These are phyloP conservation scores for Polietes domitor DNA, from an alignment of 2,888 invertebrate genomes.

Conservation along the genomic window DNA sequence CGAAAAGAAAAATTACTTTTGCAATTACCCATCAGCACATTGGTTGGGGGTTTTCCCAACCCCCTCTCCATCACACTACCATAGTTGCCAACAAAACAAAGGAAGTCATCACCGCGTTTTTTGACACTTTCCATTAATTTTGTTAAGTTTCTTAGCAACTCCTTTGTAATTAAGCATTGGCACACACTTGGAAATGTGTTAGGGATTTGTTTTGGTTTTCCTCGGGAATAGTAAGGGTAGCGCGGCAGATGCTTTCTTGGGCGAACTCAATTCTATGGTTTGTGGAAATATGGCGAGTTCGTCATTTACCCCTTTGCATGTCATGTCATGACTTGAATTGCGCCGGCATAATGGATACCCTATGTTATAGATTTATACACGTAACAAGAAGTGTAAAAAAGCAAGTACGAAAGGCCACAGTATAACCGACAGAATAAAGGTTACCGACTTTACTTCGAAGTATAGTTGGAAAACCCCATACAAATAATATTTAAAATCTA, in stretches of 20 bases:
- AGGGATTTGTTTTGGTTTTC: constrained; percentile 28
- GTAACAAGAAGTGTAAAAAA: too few species aligned
- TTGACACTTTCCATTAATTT: constrained; percentile 55
- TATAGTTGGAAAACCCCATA: too few species aligned
- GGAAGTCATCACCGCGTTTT: constrained; percentile 42
- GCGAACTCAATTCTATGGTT: background rate
- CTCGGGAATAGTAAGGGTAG: background rate
- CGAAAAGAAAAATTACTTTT: constrained; percentile 36
- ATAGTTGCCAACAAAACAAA: constrained; percentile 5
- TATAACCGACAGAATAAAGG: too few species aligned
- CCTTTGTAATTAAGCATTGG: constrained; percentile 4
- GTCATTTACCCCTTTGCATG: background rate
- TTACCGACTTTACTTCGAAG: too few species aligned
- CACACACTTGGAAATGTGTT: constrained; percentile 3
- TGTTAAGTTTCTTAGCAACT: constrained; percentile 8
- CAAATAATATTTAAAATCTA: too few species aligned
- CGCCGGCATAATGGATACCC: background rate
- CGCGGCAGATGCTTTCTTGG: background rate
- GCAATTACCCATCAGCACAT: constrained; percentile 1
- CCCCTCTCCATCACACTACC: too few species aligned
- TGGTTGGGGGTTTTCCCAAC: background rate
- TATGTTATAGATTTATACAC: too few species aligned
- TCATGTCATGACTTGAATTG: background rate
- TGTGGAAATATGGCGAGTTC: background rate
- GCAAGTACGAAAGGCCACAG: too few species aligned